Conservation (phyloP, 2,797 vertebrate genomes). For the Danio aesculapii region DNA sequence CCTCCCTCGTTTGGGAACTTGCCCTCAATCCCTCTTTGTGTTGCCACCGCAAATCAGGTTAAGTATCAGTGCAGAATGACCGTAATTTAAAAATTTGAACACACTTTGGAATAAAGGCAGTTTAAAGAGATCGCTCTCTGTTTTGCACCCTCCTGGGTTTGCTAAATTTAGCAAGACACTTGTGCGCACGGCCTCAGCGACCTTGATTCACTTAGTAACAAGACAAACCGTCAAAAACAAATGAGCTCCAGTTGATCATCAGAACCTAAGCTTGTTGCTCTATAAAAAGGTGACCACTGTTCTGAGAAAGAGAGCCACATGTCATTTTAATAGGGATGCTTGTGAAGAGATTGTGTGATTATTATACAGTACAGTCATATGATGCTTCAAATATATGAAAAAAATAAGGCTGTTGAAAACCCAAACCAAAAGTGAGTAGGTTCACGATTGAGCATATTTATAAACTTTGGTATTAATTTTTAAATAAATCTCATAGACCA, state of each 20-base stretch:
- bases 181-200: conserved; percentile 32
- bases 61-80: conserved; percentile 28
- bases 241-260: conserved; percentile 15
- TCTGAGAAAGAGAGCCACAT: background rate
- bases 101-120: conserved; percentile 27
- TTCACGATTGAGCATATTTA: too few species aligned
- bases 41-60: conserved; percentile 25
- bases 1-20: conserved; percentile 32
- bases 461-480: too few species aligned
- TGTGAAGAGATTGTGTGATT: background rate
- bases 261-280: conserved; percentile 3
- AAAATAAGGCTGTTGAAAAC: background rate
- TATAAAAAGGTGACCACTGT: background rate
- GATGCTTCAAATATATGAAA: background rate
- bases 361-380: background rate
- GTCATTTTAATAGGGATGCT: background rate
- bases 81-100: conserved; percentile 38
- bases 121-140: conserved; percentile 31
- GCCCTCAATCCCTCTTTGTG: conserved; percentile 38
- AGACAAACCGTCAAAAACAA: conserved; percentile 52
- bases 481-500: background rate
- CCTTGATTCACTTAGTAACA: conserved; percentile 47
- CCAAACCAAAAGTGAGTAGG: background rate
- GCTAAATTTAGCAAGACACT: conserved; percentile 55
- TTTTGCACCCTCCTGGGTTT: conserved; percentile 30